Conservation (phyloP, 2,113 vertebrate genomes). For the Crotalus tigris region DNA sequence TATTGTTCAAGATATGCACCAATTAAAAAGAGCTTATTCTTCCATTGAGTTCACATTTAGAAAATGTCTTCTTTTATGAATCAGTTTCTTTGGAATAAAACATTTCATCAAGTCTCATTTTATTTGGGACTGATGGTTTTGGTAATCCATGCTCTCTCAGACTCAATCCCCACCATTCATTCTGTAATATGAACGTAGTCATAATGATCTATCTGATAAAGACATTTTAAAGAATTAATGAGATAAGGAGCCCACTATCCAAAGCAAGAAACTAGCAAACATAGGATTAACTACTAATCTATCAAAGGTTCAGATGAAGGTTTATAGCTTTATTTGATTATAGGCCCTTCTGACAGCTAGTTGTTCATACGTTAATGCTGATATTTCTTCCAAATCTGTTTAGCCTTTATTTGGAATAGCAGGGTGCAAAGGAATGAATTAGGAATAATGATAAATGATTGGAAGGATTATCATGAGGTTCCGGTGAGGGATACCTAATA, state of each 20-base stretch:
- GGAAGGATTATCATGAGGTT: background rate
- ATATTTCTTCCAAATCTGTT: background rate
- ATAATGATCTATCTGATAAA: background rate
- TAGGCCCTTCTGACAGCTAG: background rate
- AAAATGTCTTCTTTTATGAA: background rate
- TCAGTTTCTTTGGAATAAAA: background rate
- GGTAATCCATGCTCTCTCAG: background rate
- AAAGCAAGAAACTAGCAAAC: background rate
- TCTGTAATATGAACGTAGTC: background rate
- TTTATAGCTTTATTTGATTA: background rate
- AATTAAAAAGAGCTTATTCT: background rate
- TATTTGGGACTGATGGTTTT: background rate
- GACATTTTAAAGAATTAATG: background rate
- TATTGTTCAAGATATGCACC: background rate
- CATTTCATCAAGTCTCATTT: background rate
- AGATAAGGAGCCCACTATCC: background rate
- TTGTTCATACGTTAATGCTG: background rate
- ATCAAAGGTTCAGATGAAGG: background rate
- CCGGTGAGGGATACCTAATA: background rate
- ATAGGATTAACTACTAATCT: background rate
- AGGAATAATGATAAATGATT: background rate
- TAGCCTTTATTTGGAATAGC: background rate
- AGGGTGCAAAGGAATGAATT: background rate
- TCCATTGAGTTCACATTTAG: background rate
- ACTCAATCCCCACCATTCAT: background rate